Conservation (phyloP, 2,797 vertebrate species). For the Nothura maculosa region DNA sequence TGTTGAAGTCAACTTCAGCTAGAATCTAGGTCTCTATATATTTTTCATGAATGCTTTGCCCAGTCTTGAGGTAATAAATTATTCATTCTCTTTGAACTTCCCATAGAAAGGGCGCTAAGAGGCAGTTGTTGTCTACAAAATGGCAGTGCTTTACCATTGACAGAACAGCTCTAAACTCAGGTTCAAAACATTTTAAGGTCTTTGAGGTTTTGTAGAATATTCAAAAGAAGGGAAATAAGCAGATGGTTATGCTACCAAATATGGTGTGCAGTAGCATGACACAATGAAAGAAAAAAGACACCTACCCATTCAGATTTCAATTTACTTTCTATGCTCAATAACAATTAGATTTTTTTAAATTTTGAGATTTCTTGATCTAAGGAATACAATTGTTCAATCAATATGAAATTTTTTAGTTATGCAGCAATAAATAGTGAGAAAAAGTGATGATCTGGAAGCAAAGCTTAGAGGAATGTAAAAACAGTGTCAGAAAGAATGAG, state of each 20-base stretch:
- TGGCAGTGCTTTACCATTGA: not conserved
- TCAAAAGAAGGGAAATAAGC: not conserved
- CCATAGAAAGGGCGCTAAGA: constrained; percentile 37
- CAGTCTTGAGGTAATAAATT: constrained; percentile 35
- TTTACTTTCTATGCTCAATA: not conserved
- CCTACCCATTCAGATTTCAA: not conserved
- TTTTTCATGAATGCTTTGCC: constrained; percentile 63
- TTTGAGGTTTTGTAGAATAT: constrained; percentile 1
- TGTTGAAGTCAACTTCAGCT: constrained; percentile 35
- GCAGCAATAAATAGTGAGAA: not conserved
- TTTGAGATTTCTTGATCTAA: not conserved
- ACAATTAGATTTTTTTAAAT: not conserved
- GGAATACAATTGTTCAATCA: not conserved
- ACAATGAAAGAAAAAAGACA: not conserved
- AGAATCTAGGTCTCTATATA: constrained; percentile 56
- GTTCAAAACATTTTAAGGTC: not conserved
- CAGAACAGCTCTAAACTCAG: not conserved
- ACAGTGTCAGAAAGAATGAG: not conserved
- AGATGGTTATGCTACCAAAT: constrained; percentile 29
- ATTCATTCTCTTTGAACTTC: constrained; percentile 50
- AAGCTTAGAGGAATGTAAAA: not conserved
- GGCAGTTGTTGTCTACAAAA: constrained; percentile 18
- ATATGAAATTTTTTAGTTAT: fast-evolving
- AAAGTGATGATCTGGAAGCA: not conserved
- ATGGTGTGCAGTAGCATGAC: not conserved